Evolutionary conservation across 1,140 invertebrate genomes (phyloP), one percentile per base, ranked within the genome.

Genomic region (Ptiloglossa arizonensis): DNA sequence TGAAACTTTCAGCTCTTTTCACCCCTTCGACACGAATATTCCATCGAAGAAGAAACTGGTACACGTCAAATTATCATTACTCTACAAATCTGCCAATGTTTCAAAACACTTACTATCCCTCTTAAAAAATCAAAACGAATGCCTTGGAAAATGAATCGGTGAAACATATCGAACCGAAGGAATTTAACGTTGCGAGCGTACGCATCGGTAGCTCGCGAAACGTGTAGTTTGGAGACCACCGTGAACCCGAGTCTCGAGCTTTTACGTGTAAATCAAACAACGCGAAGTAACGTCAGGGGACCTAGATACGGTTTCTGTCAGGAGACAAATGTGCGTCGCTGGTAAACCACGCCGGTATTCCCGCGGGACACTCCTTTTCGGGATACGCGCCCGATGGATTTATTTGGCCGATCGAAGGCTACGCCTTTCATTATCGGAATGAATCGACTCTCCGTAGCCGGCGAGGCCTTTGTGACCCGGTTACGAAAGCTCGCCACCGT

Each of bases 391-490:
- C 22, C 32, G 41, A 63, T 56, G 35, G 73, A 78, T 83, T 83
- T 83, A 83, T 83, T 83, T 70, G 57, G 62, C 67, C 64, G 41
- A 75, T 50, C 66, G 46, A 56, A 48, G n/a, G 54, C 60, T 73
- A 70, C 63, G 73, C 62, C 62, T 62, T 71, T 68, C 75, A 78
- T 83, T 83, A 78, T 83, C 79, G 27, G 48, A 54, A 70, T 46
- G 72, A 80, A 80, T 82, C 77, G 77, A 68, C 27, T 2, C 11
- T 41, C 9, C 19, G 6, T 67, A 22, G 35, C 38, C 19, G 32
- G 24, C 22, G 29, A 29, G 38, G 17, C 27, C 48, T 48, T 35
- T 24, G 24, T 57, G 69, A 60, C 56, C 56, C 35, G 56, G 38
- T 41, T 57, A 44, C 35, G 32, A 41, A n/a, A 41, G 22, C 46